A percentile compares a stretch with the other conserved stretches of the same genome.
These are phyloP conservation scores for Gorsachius goisagi DNA, from an alignment of 2,113 vertebrate species.

Conservation along the genomic window DNA sequence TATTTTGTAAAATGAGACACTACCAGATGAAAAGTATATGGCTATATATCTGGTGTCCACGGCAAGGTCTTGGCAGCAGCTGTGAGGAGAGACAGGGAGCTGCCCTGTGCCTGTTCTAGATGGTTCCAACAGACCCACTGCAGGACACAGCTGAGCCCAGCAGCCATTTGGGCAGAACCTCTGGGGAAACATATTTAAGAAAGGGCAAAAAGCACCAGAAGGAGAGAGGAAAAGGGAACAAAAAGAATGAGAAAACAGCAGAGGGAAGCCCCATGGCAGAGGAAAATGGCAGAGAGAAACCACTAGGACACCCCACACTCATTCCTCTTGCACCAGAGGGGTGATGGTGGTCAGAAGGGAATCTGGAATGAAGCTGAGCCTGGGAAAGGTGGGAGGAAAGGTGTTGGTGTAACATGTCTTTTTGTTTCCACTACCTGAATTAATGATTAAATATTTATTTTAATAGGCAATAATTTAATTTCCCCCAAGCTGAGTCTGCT, in stretches of 20 bases:
- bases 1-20: neutral
- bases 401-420: neutral
- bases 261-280: neutral
- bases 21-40: neutral
- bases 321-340: neutral
- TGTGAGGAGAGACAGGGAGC: neutral
- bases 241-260: neutral
- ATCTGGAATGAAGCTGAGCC: neutral
- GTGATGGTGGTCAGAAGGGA: neutral
- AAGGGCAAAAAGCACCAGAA: neutral
- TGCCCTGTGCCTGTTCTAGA: fast-evolving
- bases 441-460: neutral
- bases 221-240: neutral
- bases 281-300: neutral
- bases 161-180: neutral
- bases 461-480: neutral
- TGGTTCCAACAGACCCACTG: neutral
- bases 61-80: neutral
- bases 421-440: neutral
- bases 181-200: neutral
- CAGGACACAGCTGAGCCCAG: neutral
- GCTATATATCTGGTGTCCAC: neutral
- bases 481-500: neutral
- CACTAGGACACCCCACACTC: neutral
- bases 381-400: neutral